phyloP scores from a whole-genome alignment of 2,797 vertebrate species.

The Cebuella pygmaea region DNA sequence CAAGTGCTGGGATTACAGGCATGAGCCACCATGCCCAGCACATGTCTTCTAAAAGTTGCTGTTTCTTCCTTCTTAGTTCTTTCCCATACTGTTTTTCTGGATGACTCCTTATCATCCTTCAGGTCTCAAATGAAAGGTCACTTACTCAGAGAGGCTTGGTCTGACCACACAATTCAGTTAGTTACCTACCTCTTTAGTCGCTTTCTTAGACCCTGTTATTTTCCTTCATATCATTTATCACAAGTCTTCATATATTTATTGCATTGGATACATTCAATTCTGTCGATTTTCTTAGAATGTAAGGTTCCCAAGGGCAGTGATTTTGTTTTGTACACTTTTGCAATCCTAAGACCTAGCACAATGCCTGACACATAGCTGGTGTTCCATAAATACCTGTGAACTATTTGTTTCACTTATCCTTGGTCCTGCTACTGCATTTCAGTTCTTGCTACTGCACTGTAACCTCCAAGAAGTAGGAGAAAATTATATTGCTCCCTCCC shows the following conservation, averaged over 20 bases:
- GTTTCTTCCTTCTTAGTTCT: not conserved
- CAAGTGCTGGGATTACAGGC: not conserved
- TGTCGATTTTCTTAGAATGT: not conserved
- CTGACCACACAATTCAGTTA: not conserved
- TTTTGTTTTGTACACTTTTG: constrained; percentile 25
- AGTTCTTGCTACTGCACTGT: constrained; percentile 15
- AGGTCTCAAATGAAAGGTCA: not conserved
- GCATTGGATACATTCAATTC: not conserved
- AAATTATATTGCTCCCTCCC: not conserved
- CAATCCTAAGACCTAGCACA: not conserved
- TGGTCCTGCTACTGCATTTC: constrained; percentile 44
- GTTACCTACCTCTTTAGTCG: not conserved
- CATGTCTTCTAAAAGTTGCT: not conserved
- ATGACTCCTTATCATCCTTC: not conserved
- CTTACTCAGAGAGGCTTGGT: not conserved
- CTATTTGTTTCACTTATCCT: constrained; percentile 35
- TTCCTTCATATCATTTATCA: constrained; percentile 22
- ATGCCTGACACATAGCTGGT: not conserved
- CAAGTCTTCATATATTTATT: constrained; percentile 16
- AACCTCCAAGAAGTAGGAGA: not conserved
- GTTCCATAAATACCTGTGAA: not conserved
- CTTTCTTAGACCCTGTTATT: not conserved
- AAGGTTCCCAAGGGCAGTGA: not conserved
- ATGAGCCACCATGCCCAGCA: not conserved
- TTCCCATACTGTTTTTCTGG: not conserved